These are phyloP conservation scores for Tetheella fluctuosa DNA, from an alignment of 2,888 invertebrate genomes.

Conservation along the genomic window DNA sequence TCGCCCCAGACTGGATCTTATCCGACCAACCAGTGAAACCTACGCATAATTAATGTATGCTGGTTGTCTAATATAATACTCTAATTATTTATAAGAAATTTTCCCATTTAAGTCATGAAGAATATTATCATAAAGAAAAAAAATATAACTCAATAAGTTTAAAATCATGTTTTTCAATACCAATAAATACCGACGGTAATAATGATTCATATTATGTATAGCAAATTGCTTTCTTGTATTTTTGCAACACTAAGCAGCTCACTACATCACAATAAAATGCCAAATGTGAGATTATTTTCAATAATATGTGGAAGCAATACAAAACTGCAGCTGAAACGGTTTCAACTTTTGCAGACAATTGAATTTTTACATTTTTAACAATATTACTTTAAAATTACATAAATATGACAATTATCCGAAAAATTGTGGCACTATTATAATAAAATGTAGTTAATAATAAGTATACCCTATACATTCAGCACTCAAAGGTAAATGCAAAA, in stretches of 20 bases:
- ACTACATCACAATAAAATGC: slow-evolving; percentile 41
- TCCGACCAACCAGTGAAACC: neutral
- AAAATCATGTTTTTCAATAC: neutral
- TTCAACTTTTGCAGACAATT: slow-evolving; percentile 1
- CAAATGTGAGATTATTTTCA: slow-evolving; percentile 73
- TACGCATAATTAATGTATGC: neutral
- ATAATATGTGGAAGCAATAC: slow-evolving; percentile 81
- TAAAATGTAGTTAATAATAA: slow-evolving; percentile 14
- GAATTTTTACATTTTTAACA: neutral
- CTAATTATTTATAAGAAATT: neutral
- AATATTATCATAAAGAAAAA: neutral
- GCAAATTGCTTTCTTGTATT: slow-evolving; percentile 8
- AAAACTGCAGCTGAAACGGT: slow-evolving; percentile 39
- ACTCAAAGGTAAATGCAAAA: slow-evolving; percentile 27
- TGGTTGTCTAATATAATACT: neutral
- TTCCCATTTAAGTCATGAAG: neutral
- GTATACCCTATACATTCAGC: slow-evolving; percentile 41
- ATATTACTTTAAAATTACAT: neutral
- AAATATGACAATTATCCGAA: slow-evolving; percentile 7
- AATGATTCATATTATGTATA: neutral
- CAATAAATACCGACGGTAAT: neutral
- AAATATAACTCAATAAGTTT: neutral
- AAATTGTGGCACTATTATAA: slow-evolving; percentile 9
- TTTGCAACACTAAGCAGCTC: slow-evolving; percentile 5
- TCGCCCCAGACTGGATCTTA: neutral